phyloP scores from a whole-genome alignment of 1,140 invertebrate genomes.

The Bombyx mandarina region DNA sequence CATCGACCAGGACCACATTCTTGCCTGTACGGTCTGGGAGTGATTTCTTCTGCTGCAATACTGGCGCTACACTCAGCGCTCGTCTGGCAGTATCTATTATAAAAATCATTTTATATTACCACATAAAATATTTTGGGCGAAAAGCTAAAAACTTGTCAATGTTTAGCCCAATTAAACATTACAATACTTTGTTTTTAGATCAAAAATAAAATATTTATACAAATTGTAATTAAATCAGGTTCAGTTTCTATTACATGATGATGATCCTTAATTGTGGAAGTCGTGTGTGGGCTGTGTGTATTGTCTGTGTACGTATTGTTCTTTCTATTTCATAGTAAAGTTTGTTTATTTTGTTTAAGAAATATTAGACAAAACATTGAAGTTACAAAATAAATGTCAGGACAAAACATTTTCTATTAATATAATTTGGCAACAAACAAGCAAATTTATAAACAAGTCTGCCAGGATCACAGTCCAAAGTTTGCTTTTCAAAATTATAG shows the following conservation, averaged over 20 bases:
- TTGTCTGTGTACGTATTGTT: too few species aligned
- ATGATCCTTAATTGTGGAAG: too few species aligned
- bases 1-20: slow-evolving; percentile 97
- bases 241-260: too few species aligned
- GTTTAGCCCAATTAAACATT: neutral
- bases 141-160: too few species aligned
- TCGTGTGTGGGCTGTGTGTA: too few species aligned
- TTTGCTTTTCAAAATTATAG: slow-evolving; percentile 13
- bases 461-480: slow-evolving; percentile 21
- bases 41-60: slow-evolving; percentile 70
- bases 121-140: too few species aligned
- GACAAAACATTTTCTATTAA: slow-evolving; percentile 1
- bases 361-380: too few species aligned
- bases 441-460: slow-evolving; percentile 10
- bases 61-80: slow-evolving; percentile 63
- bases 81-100: slow-evolving; percentile 49
- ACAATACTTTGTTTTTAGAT: too few species aligned
- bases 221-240: too few species aligned
- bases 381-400: neutral
- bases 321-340: too few species aligned
- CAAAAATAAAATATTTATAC: too few species aligned
- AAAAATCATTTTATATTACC: neutral
- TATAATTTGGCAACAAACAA: slow-evolving; percentile 15
- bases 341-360: too few species aligned
- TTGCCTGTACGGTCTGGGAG: slow-evolving; percentile 75